phyloP scores from a whole-genome alignment of 2,888 invertebrate species.

The Euzophera pinguis region DNA sequence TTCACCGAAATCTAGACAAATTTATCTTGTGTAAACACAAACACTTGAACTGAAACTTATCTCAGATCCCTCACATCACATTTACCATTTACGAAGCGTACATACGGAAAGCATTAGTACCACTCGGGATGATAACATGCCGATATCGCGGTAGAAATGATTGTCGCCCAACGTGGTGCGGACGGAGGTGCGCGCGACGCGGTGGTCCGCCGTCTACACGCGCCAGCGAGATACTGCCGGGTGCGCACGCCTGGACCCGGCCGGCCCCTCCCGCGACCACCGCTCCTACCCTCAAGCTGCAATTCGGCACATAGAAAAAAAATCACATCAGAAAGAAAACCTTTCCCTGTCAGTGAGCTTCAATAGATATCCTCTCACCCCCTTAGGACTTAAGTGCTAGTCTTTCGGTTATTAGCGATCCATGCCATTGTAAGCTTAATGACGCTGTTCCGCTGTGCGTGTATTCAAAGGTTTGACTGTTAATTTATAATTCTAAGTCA shows the following conservation, averaged over 20 bases:
- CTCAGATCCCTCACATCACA: constrained; percentile 29
- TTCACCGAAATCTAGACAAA: constrained; percentile 20
- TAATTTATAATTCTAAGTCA: constrained; percentile 53
- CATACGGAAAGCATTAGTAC: constrained; percentile 22
- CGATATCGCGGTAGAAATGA: constrained; percentile 36
- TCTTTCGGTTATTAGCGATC: constrained; percentile 61
- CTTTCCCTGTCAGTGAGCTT: constrained; percentile 66
- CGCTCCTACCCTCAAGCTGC: constrained; percentile 41
- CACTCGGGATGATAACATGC: constrained; percentile 28
- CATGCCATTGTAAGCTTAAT: constrained; percentile 51
- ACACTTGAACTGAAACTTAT: constrained; percentile 28
- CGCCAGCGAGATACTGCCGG: constrained; percentile 60
- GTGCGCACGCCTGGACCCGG: constrained; percentile 73
- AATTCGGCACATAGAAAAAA: constrained; percentile 64
- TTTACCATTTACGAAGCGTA: constrained; percentile 16
- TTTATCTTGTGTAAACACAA: constrained; percentile 29
- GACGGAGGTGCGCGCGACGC: constrained; percentile 26
- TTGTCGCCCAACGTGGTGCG: constrained; percentile 62
- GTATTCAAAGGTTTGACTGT: constrained; percentile 33
- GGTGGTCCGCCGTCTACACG: constrained; percentile 40
- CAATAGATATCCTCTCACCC: constrained; percentile 56
- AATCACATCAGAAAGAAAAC: constrained; percentile 65
- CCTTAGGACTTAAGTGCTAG: constrained; percentile 53
- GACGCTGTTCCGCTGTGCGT: constrained; percentile 52
- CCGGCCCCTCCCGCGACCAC: constrained; percentile 45